phyloP scores from a whole-genome alignment of 2,113 vertebrate species.

The Sphaerodactylus townsendi region DNA sequence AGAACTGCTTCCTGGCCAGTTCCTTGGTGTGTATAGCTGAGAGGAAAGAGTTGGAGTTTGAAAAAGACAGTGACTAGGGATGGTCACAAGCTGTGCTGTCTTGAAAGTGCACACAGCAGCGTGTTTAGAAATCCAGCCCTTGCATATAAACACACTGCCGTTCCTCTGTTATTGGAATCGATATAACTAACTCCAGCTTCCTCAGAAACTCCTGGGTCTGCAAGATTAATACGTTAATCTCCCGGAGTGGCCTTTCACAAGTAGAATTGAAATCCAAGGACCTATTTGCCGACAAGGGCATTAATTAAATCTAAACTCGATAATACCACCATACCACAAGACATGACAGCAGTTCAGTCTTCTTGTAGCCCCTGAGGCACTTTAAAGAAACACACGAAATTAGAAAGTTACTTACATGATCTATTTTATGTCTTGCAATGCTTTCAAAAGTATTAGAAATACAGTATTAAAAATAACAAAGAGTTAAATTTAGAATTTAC shows the following conservation, averaged over 20 bases:
- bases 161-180: neutral
- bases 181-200: neutral
- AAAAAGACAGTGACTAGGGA: no score
- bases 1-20: no score
- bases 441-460: neutral
- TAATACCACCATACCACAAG: neutral
- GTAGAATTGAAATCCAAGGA: constrained; percentile 3
- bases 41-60: no score
- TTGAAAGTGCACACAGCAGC: neutral
- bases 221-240: neutral
- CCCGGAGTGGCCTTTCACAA: neutral
- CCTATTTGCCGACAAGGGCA: neutral
- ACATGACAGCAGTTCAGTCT: neutral
- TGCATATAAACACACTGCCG: neutral
- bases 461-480: neutral
- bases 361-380: neutral
- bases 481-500: no score
- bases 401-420: neutral
- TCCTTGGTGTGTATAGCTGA: no score
- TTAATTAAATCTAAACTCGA: neutral
- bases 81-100: neutral
- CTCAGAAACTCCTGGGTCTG: neutral
- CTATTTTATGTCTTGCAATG: neutral
- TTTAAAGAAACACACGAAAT: neutral
- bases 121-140: neutral